Percentiles rank a stretch among this genome's conserved stretches.
phyloP scores from a whole-genome alignment of 2,113 vertebrate species.

The Pao palembangensis region DNA sequence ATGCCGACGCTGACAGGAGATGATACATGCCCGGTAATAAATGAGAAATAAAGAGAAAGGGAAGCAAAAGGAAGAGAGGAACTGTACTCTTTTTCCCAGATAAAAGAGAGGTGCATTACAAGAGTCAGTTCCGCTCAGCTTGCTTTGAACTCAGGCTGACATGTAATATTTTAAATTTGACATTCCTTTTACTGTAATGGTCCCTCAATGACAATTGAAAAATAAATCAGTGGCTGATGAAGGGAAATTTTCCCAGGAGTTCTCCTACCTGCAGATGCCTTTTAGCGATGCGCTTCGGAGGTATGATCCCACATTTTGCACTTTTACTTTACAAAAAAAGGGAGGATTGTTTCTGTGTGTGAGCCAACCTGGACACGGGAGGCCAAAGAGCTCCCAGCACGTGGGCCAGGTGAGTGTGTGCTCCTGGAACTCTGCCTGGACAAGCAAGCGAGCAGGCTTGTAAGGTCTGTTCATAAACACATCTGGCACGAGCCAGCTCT shows the following conservation, averaged over 20 bases:
- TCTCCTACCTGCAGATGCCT: conserved; percentile 10
- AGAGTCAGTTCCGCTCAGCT: conserved; percentile 28
- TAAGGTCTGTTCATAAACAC: conserved; percentile 58
- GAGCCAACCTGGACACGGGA: conserved; percentile 21
- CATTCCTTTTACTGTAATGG: conserved; percentile 21
- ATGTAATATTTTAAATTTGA: conserved; percentile 36
- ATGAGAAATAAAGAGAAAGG: conserved; percentile 38
- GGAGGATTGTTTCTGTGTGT: no score
- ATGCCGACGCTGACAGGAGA: conserved; percentile 43
- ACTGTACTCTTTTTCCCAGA: conserved; percentile 32
- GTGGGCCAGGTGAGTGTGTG: conserved; percentile 57
- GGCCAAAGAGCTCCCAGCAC: conserved; percentile 49
- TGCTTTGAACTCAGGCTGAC: conserved; percentile 44
- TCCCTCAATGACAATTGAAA: conserved; percentile 25
- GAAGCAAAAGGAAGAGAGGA: conserved; percentile 30
- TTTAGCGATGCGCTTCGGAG: conserved; percentile 2
- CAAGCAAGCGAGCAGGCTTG: conserved; percentile 53
- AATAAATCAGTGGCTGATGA: conserved; percentile 21
- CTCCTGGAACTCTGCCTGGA: conserved; percentile 65
- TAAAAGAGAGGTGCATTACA: conserved; percentile 38
- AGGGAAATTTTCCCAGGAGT: neutral
- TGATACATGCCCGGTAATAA: conserved; percentile 55
- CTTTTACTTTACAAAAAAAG: no score
- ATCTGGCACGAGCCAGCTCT: conserved; percentile 48
- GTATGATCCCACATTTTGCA: no score